Conservation (phyloP, 64 coral and sea anemone genomes). For the Porites australiensis region DNA sequence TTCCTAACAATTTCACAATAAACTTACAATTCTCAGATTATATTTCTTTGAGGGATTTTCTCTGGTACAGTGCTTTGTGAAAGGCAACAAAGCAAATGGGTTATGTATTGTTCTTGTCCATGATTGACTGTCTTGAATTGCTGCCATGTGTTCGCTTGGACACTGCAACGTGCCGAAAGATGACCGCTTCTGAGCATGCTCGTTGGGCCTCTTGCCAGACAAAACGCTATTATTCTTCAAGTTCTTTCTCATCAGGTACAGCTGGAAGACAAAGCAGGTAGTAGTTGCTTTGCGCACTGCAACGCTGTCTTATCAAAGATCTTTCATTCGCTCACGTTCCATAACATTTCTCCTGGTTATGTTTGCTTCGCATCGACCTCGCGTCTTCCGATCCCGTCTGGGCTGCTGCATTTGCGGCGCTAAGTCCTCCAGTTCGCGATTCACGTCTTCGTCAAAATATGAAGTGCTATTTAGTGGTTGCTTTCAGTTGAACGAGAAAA, state of each 20-base stretch:
- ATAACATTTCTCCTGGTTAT: slow-evolving; percentile 41
- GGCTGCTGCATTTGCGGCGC: slow-evolving; percentile 99
- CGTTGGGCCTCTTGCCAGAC: not conserved
- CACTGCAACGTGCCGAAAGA: slow-evolving; percentile 58
- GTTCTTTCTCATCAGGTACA: not conserved
- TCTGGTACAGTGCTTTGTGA: no score
- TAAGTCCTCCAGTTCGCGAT: slow-evolving; percentile 97
- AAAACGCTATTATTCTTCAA: slow-evolving; percentile 37
- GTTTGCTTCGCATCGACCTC: slow-evolving; percentile 92
- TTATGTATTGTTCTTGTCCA: not conserved
- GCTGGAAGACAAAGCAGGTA: slow-evolving; percentile 47
- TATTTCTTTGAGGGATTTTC: no score
- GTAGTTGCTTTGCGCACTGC: slow-evolving; percentile 41
- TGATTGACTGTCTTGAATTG: not conserved
- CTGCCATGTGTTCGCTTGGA: slow-evolving; percentile 9
- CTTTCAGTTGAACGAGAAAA: slow-evolving; percentile 81
- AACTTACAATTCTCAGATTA: no score
- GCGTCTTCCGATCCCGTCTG: slow-evolving; percentile 87
- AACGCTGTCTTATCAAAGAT: slow-evolving; percentile 8
- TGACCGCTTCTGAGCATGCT: slow-evolving; percentile 27
- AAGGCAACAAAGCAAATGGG: no score
- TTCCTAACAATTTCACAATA: no score
- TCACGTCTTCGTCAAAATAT: slow-evolving; percentile 93
- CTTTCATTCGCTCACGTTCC: not conserved
- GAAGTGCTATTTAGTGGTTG: slow-evolving; percentile 93